These are phyloP conservation scores for Anhinga anhinga DNA, from an alignment of 2,113 vertebrate genomes.

Conservation along the genomic window DNA sequence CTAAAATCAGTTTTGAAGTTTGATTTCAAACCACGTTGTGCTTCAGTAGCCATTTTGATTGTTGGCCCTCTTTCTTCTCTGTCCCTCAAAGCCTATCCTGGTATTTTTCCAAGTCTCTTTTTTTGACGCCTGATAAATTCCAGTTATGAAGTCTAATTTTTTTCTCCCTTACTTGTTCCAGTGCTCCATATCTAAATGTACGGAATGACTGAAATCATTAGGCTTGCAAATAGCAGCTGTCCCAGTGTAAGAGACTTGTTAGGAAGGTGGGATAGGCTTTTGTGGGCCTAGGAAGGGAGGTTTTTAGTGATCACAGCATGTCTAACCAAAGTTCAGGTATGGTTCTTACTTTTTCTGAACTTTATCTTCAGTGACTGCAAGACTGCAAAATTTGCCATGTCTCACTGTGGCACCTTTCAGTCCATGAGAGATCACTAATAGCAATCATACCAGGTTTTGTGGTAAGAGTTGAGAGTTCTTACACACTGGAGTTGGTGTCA, in stretches of 20 bases:
- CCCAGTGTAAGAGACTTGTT: background rate
- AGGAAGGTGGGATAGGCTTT: background rate
- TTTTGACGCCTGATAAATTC: background rate
- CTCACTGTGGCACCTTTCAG: background rate
- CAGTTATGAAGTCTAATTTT: background rate
- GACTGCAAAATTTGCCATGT: background rate
- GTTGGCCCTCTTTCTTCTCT: background rate
- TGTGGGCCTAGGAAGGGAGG: background rate
- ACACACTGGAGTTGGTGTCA: constrained; percentile 18
- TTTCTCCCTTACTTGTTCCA: background rate
- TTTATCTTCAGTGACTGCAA: background rate
- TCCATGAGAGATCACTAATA: background rate
- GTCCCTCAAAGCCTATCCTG: background rate
- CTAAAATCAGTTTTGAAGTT: background rate
- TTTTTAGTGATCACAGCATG: background rate
- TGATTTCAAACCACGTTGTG: background rate
- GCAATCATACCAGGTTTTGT: background rate
- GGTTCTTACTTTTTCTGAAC: background rate
- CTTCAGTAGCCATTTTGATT: background rate
- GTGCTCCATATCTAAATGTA: background rate
- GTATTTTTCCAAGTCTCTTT: background rate
- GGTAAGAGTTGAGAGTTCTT: background rate
- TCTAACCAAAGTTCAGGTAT: background rate
- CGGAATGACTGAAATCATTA: background rate
- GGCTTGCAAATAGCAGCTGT: background rate